Evolutionary conservation across 2,888 invertebrate genomes (phyloP).

Genomic region (Acanthosepion pharaonis): DNA sequence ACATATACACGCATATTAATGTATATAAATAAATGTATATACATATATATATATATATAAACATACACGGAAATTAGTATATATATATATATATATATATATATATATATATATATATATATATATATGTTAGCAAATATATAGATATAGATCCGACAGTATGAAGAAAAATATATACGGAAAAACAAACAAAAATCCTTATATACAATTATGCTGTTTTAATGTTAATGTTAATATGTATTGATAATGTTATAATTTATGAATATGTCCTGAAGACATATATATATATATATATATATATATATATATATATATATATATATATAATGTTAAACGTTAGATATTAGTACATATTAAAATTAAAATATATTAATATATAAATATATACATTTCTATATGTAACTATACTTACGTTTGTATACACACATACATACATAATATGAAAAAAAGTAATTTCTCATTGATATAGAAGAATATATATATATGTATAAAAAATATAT

Average conservation of each 20-base stretch:
- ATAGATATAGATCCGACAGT: no score
- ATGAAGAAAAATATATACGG: no score
- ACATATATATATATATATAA: not conserved
- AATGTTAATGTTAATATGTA: no score
- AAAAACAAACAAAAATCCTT: no score
- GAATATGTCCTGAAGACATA: no score
- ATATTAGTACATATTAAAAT: no score
- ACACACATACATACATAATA: not conserved
- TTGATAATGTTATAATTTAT: no score
- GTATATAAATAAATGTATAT: not conserved
- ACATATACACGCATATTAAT: not conserved
- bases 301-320: not conserved
- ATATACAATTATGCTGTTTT: no score
- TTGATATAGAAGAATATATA: not conserved
- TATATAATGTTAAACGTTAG: no score
- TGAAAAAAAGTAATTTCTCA: no score
- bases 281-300: not conserved
- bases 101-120: not conserved
- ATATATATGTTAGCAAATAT: no score
- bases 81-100: no score
- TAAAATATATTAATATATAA: not conserved
- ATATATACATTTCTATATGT: not conserved
- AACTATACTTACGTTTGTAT: not conserved
- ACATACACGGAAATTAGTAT: not conserved
- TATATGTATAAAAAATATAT: not conserved